phyloP scores from a whole-genome alignment of 37 sponge, comb jelly and placozoan genomes.

The Petrosia ficiformis region DNA sequence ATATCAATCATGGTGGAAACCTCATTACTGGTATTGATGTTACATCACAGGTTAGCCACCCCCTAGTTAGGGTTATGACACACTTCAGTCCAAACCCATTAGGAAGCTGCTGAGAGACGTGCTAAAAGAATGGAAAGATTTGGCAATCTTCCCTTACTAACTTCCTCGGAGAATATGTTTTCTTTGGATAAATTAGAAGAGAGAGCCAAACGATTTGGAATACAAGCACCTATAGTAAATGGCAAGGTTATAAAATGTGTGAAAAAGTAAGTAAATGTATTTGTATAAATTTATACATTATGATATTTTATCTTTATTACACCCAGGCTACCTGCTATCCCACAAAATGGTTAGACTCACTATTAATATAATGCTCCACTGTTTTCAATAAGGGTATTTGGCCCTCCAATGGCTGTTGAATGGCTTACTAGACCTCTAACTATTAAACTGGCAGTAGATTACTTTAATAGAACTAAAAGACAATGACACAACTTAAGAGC shows the following conservation, averaged over 20 bases:
- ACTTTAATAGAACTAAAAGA: no score
- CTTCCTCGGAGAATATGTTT: not conserved
- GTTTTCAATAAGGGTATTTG: no score
- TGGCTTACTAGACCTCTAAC: no score
- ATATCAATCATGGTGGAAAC: slow-evolving; percentile 9
- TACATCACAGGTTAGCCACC: slow-evolving; percentile 25
- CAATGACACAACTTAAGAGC: no score
- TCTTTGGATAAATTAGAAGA: slow-evolving; percentile 18
- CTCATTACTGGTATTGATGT: slow-evolving; percentile 41
- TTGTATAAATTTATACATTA: no score
- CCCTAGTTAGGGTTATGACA: no score
- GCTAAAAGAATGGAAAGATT: not conserved
- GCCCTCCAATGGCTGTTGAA: no score
- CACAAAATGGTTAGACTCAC: no score
- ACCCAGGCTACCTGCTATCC: no score
- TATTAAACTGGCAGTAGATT: no score
- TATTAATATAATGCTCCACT: no score
- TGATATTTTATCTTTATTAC: no score
- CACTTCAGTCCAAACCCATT: not conserved
- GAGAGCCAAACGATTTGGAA: slow-evolving; percentile 39
- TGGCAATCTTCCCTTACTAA: not conserved
- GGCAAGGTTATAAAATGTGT: slow-evolving; percentile 11
- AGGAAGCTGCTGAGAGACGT: slow-evolving; percentile 8
- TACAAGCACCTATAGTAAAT: not conserved
- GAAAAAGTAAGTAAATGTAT: not conserved